phyloP scores from a whole-genome alignment of 2,113 vertebrate genomes.

The Isichthys henryi region DNA sequence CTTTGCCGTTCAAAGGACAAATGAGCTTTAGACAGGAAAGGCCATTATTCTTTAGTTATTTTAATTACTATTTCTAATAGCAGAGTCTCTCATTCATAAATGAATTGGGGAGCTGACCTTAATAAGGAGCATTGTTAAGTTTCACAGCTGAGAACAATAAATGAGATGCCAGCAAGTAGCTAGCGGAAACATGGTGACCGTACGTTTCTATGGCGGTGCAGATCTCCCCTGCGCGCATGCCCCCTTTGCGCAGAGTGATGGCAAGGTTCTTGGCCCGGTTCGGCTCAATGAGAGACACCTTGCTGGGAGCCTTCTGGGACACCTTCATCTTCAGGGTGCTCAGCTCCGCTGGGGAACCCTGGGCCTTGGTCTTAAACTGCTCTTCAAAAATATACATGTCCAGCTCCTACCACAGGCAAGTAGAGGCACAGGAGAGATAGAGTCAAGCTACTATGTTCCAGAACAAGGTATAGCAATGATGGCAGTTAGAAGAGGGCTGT shows the following conservation, averaged over 20 bases:
- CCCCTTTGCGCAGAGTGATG: constrained; percentile 86
- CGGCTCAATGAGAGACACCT: constrained; percentile 76
- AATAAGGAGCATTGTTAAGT: not conserved
- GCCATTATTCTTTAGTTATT: not conserved
- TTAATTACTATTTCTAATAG: not conserved
- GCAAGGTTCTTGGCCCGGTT: constrained; percentile 95
- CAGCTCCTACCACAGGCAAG: constrained; percentile 63
- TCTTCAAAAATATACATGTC: constrained; percentile 93
- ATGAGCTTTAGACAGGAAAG: not conserved
- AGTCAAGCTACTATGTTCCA: not conserved
- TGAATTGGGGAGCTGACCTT: not conserved
- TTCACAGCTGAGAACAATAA: not conserved
- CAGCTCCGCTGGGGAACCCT: constrained; percentile 63
- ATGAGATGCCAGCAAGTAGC: not conserved
- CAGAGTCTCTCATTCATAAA: not conserved
- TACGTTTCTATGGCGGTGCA: constrained; percentile 88
- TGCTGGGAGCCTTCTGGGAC: constrained; percentile 67
- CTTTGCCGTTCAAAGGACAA: not conserved
- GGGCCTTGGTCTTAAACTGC: constrained; percentile 88
- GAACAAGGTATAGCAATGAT: not conserved
- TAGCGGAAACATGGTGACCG: constrained; percentile 21
- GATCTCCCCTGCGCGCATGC: constrained; percentile 67
- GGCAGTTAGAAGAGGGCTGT: not conserved
- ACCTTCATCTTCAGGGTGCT: constrained; percentile 63
- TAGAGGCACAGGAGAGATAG: not conserved